A percentile compares a stretch with the other conserved stretches of the same genome.
Evolutionary conservation across 2,113 vertebrate species (phyloP).

Genomic region (Gnathonemus echidnorhynchus): DNA sequence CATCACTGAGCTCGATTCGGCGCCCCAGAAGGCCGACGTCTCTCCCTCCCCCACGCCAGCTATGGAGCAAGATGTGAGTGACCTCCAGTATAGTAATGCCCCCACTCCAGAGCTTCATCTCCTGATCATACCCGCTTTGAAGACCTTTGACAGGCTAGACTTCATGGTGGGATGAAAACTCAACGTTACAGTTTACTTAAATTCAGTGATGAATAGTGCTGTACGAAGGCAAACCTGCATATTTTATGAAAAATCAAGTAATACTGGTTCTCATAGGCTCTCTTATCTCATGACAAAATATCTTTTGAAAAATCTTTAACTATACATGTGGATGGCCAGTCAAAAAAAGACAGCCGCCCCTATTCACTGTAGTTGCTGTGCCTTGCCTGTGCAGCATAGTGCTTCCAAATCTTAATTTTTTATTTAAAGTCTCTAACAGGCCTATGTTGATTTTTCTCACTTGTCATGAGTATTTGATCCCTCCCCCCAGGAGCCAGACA

Average conservation of each 20-base stretch:
- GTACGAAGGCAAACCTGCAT: background rate
- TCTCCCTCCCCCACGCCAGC: constrained; percentile 54
- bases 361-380: background rate
- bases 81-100: constrained; percentile 13
- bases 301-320: background rate
- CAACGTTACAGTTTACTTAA: background rate
- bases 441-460: constrained; percentile 27
- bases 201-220: background rate
- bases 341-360: background rate
- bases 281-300: background rate
- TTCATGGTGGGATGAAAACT: background rate
- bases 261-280: background rate
- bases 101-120: background rate
- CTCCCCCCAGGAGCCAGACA: constrained; percentile 66
- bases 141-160: background rate
- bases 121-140: background rate
- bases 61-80: constrained; percentile 73
- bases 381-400: background rate
- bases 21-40: constrained; percentile 62
- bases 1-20: constrained; percentile 68
- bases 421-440: background rate
- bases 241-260: background rate
- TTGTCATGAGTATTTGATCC: background rate
- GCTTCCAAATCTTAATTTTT: background rate
- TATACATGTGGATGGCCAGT: background rate